A percentile compares a stretch with the other conserved stretches of the same genome.
Conservation (phyloP, 2,888 invertebrate species). For the Caenorhabditis drosophilae region DNA sequence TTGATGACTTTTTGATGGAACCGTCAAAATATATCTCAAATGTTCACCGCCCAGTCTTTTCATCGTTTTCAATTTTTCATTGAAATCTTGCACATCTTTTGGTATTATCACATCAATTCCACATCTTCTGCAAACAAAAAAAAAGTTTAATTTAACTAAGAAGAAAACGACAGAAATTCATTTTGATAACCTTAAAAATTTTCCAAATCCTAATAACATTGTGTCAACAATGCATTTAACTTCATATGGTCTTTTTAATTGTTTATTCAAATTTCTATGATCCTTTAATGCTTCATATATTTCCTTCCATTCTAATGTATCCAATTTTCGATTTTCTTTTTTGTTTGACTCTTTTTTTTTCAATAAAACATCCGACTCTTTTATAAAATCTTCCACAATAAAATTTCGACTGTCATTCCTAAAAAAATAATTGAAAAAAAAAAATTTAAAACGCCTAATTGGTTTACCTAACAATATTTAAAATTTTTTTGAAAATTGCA, state of each 20-base stretch:
- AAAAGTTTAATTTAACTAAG: background rate
- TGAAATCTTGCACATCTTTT: conserved; percentile 10
- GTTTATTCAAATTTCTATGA: conserved; percentile 7
- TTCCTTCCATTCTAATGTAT: conserved; percentile 17
- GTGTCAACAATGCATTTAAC: conserved; percentile 40
- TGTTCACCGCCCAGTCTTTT: conserved; percentile 7
- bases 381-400: no score
- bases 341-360: conserved; percentile 21
- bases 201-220: conserved; percentile 50
- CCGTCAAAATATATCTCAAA: conserved; percentile 18
- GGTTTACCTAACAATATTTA: conserved; percentile 4
- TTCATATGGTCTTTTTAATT: conserved; percentile 19
- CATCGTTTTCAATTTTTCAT: conserved; percentile 11
- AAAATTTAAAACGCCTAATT: no score
- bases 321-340: conserved; percentile 9
- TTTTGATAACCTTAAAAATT: conserved; percentile 27
- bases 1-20: conserved; percentile 21
- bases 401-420: no score
- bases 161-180: background rate
- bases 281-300: conserved; percentile 14
- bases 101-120: conserved; percentile 27
- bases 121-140: conserved; percentile 10
- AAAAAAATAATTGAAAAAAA: no score
- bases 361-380: conserved; percentile 26
- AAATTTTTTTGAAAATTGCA: conserved; percentile 25